A percentile compares a stretch with the other conserved stretches of the same genome.
These are phyloP conservation scores for Philereme vetulata DNA, from an alignment of 2,888 invertebrate species.

Conservation along the genomic window DNA sequence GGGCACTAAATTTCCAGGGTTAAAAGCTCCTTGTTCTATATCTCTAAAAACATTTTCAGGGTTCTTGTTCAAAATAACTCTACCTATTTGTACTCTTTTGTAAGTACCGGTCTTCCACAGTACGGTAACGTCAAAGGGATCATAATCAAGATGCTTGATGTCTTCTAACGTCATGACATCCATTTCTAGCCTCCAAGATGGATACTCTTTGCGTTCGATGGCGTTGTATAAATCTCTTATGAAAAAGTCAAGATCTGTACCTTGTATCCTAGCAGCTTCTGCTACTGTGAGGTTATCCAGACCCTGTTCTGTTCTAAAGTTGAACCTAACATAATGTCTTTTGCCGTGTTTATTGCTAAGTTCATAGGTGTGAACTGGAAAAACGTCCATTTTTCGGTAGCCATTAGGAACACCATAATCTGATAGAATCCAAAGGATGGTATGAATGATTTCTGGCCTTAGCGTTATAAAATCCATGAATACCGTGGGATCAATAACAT, in stretches of 20 bases:
- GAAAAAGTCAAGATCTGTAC: conserved; percentile 91
- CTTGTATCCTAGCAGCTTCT: conserved; percentile 85
- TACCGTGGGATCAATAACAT: conserved; percentile 55
- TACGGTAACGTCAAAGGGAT: conserved; percentile 64
- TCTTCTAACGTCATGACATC: conserved; percentile 58
- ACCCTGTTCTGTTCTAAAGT: conserved; percentile 93
- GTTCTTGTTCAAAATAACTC: conserved; percentile 54
- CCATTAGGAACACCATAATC: conserved; percentile 96
- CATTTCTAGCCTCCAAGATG: conserved; percentile 64
- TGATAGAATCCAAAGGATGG: conserved; percentile 89
- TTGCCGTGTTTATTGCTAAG: conserved; percentile 88
- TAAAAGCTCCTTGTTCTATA: conserved; percentile 79
- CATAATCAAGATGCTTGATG: conserved; percentile 51
- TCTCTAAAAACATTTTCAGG: conserved; percentile 76
- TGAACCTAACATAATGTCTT: conserved; percentile 92
- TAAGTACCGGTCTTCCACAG: conserved; percentile 68
- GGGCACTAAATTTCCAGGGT: conserved; percentile 54
- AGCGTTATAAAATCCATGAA: conserved; percentile 80
- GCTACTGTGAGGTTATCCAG: conserved; percentile 88
- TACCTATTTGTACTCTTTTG: conserved; percentile 55
- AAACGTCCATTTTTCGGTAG: conserved; percentile 94
- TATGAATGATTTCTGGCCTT: conserved; percentile 87
- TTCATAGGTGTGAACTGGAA: conserved; percentile 94
- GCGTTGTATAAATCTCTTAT: conserved; percentile 88
- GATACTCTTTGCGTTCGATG: conserved; percentile 41